These are phyloP conservation scores for Zosterops hypoxanthus DNA, from an alignment of 2,113 vertebrate genomes.

Conservation along the genomic window DNA sequence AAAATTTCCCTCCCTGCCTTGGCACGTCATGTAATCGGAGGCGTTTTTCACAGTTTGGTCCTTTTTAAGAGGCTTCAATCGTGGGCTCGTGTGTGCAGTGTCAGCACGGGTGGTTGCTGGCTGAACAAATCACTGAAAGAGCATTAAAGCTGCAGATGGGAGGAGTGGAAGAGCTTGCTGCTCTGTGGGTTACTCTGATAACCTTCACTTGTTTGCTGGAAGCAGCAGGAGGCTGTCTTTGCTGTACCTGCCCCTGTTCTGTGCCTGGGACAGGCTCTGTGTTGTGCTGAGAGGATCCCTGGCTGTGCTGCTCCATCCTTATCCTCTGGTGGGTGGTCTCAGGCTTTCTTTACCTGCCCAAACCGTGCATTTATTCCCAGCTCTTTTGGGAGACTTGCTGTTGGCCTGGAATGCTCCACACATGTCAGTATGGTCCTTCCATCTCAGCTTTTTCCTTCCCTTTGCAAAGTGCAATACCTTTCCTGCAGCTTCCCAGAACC, in stretches of 20 bases:
- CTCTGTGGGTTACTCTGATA: not conserved
- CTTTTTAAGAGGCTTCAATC: not conserved
- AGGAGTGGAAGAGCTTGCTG: not conserved
- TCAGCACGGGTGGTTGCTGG: not conserved
- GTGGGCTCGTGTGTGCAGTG: not conserved
- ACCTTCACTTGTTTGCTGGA: not conserved
- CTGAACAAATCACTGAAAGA: not conserved
- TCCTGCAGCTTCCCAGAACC: not conserved
- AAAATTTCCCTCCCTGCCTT: not conserved
- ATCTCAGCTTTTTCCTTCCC: not conserved
- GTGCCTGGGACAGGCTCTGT: not conserved
- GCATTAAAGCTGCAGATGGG: not conserved
- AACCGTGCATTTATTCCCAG: not conserved
- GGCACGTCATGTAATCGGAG: rapidly evolving
- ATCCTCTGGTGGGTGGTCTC: not conserved
- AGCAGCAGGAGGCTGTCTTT: rapidly evolving
- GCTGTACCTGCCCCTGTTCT: rapidly evolving
- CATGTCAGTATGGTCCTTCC: not conserved
- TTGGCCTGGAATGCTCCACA: not conserved
- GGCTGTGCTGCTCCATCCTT: not conserved
- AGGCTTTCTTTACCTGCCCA: not conserved
- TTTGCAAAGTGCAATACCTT: not conserved
- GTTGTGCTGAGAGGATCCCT: rapidly evolving
- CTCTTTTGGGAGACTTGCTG: not conserved
- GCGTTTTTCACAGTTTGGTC: not conserved